phyloP scores from a whole-genome alignment of 2,113 vertebrate genomes.

The Columba janthina region DNA sequence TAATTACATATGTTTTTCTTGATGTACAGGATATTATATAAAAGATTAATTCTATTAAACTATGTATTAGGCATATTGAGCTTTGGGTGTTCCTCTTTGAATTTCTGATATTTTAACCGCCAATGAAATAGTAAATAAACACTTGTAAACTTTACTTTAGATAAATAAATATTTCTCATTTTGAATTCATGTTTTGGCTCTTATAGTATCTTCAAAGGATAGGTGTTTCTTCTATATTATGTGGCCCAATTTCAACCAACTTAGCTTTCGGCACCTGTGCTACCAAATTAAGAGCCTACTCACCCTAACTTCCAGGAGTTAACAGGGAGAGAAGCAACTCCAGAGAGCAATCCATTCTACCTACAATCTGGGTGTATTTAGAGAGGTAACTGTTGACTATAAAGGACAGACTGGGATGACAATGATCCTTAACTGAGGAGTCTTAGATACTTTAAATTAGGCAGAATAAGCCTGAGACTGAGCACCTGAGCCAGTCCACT shows the following conservation, averaged over 20 bases:
- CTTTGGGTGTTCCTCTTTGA: background rate
- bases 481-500: background rate
- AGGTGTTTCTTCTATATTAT: background rate
- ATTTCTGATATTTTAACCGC: background rate
- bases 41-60: background rate
- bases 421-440: background rate
- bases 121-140: background rate
- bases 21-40: background rate
- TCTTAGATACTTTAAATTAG: background rate
- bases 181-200: background rate
- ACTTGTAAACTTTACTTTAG: background rate
- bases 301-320: background rate
- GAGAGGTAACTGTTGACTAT: background rate
- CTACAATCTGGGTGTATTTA: background rate
- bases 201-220: background rate
- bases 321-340: background rate
- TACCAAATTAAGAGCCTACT: background rate
- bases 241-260: background rate
- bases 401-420: background rate
- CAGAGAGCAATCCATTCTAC: background rate
- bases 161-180: background rate
- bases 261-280: background rate
- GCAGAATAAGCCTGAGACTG: background rate
- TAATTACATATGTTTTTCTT: constrained; percentile 10
- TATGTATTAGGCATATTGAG: background rate